These are phyloP conservation scores for Sinocyclocheilus anshuiensis DNA, from an alignment of 2,113 vertebrate genomes.

Conservation along the genomic window DNA sequence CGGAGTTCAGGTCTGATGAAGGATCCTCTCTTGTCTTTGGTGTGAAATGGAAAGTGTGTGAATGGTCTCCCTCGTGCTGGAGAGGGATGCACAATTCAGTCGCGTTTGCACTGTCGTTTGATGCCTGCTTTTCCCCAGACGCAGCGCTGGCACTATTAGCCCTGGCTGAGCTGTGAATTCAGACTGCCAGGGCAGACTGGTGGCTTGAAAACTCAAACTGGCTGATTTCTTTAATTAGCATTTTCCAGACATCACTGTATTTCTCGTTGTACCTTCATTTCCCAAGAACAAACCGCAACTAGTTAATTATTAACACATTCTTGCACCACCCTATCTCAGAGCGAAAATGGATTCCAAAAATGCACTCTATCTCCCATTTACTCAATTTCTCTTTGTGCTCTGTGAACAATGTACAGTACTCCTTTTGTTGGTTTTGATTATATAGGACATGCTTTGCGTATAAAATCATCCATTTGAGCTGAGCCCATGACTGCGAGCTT, in stretches of 20 bases:
- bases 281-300: constrained; percentile 65
- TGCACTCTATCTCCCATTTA: background rate
- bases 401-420: constrained; percentile 22
- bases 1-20: background rate
- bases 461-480: constrained; percentile 60
- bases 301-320: constrained; percentile 72
- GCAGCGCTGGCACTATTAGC: constrained; percentile 70
- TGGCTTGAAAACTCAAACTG: constrained; percentile 69
- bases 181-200: constrained; percentile 70
- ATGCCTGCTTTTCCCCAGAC: constrained; percentile 66
- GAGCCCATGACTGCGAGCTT: constrained; percentile 48
- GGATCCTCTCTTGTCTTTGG: constrained; percentile 11
- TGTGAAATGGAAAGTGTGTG: constrained; percentile 34
- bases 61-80: constrained; percentile 30
- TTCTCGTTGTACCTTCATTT: constrained; percentile 60
- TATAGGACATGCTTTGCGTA: constrained; percentile 55
- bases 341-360: constrained; percentile 23
- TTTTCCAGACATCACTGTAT: constrained; percentile 74
- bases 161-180: constrained; percentile 65
- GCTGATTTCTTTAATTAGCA: constrained; percentile 74
- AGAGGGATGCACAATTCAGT: constrained; percentile 73
- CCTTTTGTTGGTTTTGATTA: constrained; percentile 58
- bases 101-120: constrained; percentile 65
- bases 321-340: background rate
- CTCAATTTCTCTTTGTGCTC: constrained; percentile 47